Conservation (phyloP, 2,888 invertebrate species). For the Polydrusus pterygomalis region DNA sequence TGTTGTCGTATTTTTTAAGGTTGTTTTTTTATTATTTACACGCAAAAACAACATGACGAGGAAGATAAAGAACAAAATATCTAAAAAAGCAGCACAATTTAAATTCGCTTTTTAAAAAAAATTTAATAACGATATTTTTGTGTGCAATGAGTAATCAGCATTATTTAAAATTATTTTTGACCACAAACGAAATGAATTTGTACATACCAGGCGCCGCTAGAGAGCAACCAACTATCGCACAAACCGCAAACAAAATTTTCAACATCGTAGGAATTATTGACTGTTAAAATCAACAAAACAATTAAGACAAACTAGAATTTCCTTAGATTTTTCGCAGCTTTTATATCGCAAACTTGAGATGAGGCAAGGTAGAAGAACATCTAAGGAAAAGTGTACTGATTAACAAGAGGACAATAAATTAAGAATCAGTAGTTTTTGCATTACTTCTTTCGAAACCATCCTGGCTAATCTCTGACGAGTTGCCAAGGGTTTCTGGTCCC, state of each 20-base stretch:
- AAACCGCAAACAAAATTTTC: neutral
- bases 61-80: no score
- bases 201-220: neutral
- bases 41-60: no score
- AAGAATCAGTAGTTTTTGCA: slow-evolving; percentile 13
- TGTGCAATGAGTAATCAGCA: neutral
- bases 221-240: neutral
- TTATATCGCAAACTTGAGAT: neutral
- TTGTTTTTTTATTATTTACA: no score
- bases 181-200: neutral
- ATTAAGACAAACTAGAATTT: neutral
- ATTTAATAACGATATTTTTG: neutral
- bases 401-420: neutral
- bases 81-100: no score
- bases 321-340: neutral
- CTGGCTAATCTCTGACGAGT: no score
- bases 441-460: no score
- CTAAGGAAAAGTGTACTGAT: slow-evolving; percentile 9
- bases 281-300: neutral
- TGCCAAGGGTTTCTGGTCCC: no score
- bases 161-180: neutral
- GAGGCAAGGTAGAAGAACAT: neutral
- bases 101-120: no score
- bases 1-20: no score
- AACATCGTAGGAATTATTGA: neutral